phyloP scores from a whole-genome alignment of 2,797 vertebrate species.

The Trematomus bernacchii region DNA sequence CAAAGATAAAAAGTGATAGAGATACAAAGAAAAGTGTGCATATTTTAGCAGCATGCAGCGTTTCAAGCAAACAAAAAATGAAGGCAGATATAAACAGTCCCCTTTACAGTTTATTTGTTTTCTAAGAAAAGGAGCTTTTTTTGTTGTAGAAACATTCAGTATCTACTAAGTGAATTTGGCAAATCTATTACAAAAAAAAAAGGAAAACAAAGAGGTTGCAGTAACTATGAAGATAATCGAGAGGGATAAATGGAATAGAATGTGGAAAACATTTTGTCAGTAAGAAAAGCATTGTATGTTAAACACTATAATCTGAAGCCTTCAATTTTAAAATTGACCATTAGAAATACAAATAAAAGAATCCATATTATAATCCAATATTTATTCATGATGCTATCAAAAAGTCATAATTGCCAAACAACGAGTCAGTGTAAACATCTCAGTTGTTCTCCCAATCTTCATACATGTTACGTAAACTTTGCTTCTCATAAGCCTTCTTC shows the following conservation, averaged over 20 bases:
- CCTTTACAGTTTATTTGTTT: conserved; percentile 17
- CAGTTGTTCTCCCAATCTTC: no score
- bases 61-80: conserved; percentile 10
- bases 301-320: neutral
- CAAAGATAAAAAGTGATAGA: conserved; percentile 16
- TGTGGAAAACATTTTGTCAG: neutral
- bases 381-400: conserved; percentile 27
- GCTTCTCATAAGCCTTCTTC: conserved; percentile 8
- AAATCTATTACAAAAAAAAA: conserved; percentile 29
- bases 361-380: conserved; percentile 20
- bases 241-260: conserved; percentile 5
- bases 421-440: no score
- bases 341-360: conserved; percentile 23
- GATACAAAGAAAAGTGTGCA: no score
- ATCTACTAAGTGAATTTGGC: conserved; percentile 4
- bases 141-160: conserved; percentile 1
- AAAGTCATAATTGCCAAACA: conserved; percentile 7
- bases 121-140: conserved; percentile 14
- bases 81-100: conserved; percentile 1
- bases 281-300: conserved; percentile 4
- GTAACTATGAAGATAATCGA: conserved; percentile 15
- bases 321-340: conserved; percentile 3
- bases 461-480: conserved; percentile 31
- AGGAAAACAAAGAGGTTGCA: conserved; percentile 29
- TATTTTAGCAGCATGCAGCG: no score